Base-by-base conservation (phyloP, 1,140 invertebrate species). In the Lethocerus indicus region DNA sequence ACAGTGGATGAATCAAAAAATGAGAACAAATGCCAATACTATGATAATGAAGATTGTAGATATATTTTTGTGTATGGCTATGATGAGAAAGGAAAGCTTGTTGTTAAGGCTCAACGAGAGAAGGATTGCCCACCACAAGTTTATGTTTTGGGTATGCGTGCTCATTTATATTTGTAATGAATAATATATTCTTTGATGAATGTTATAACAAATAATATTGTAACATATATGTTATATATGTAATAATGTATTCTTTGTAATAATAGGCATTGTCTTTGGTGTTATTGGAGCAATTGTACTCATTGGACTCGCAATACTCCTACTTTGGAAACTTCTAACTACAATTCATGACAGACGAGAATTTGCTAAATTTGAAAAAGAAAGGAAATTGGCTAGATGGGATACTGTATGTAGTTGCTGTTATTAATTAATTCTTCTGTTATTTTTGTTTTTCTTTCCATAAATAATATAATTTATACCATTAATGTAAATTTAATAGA, bases 331-430 rank as follows among this genome's bases (percentile, higher is more conserved):
- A 69, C 71, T 97, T 48, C 71, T 92, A 1, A 96, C 92, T 3
- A 90, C 87, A 20, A 87, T 98, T 52, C 90, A 96, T 59, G 95
- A 99, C 65, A 73, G 89, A 44, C 68, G 88, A 52, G 95, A 98
- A 67, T 96, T 93, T 65, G 94, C 92, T 9, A 83, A 84, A 58
- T 98, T 98, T 66, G 89, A 97, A 64, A 93, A 95, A 62, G 93
- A 98, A 64, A 73, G 87, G 54, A 82, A 87, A 73, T 87, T 85
- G 68, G 87, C 92, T 42, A 87, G 88, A 63, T 98, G 92, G 92
- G 87, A 95, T 63, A 79, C 91, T 59, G 87, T 96, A 66, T 71
- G 68, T 62, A 41, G 54, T 45, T 39, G 29, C 18, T 40, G 26
- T n/a, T 39, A 2, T 35, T 42, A 28, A 18, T 29, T 37, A 3